Evolutionary conservation across 2,888 invertebrate species (phyloP).

Genomic region (Platycnemis pennipes): DNA sequence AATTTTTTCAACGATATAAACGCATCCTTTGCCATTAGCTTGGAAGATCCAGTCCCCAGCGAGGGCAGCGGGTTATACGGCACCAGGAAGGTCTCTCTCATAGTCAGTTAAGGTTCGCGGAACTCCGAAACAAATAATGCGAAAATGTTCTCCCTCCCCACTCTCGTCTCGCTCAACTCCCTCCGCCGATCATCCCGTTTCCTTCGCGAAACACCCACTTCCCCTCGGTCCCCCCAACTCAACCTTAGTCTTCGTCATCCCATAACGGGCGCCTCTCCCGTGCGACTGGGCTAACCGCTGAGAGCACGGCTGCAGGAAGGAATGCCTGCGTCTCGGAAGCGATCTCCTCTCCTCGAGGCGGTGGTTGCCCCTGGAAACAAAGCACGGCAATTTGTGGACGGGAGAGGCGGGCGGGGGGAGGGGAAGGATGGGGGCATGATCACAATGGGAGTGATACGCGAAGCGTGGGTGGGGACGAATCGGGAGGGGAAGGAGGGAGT

Average conservation of each 20-base stretch:
- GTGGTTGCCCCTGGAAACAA: not conserved
- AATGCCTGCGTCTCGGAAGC: not conserved
- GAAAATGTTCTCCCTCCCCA: not conserved
- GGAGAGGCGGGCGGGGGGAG: not conserved
- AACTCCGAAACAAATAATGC: not conserved
- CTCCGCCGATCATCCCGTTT: not conserved
- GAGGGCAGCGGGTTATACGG: not conserved
- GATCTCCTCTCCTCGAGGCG: not conserved
- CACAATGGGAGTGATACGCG: conserved; percentile 10
- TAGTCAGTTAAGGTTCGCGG: not conserved
- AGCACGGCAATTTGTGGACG: not conserved
- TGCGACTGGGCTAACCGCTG: too few species aligned
- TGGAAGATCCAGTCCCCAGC: not conserved
- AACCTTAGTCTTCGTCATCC: not conserved
- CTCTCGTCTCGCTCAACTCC: not conserved
- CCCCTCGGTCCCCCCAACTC: too few species aligned
- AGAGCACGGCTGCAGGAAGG: not conserved
- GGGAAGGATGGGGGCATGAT: not conserved
- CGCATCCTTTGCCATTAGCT: too few species aligned
- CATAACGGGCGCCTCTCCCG: not conserved
- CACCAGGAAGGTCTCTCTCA: not conserved
- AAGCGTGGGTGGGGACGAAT: not conserved
- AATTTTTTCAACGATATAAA: too few species aligned
- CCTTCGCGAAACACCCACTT: not conserved
- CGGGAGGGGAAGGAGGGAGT: not conserved